Conservation (phyloP, 2,113 vertebrate species). For the Sturnira hondurensis region DNA sequence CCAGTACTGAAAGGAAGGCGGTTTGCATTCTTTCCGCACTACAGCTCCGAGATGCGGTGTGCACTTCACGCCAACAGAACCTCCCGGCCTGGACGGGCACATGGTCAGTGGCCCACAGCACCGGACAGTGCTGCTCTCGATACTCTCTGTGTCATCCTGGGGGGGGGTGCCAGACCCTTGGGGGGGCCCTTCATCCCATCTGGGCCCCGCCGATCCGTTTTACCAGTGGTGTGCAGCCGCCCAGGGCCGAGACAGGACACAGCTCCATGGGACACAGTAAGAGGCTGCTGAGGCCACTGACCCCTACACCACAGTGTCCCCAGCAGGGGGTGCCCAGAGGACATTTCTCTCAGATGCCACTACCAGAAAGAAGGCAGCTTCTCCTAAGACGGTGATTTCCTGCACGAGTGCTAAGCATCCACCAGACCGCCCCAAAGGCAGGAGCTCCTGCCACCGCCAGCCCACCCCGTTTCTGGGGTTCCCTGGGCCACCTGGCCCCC, state of each 20-base stretch:
- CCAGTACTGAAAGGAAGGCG: accelerated
- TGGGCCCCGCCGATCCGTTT: too few species aligned
- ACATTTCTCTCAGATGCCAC: not conserved
- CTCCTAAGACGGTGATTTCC: not conserved
- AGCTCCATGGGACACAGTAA: not conserved
- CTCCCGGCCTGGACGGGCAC: not conserved
- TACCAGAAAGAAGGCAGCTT: not conserved
- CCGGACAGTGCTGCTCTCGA: accelerated
- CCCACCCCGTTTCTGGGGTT: not conserved
- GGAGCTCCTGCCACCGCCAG: not conserved
- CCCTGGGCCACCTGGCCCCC: not conserved
- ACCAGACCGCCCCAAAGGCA: not conserved
- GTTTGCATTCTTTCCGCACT: not conserved
- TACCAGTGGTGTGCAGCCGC: not conserved
- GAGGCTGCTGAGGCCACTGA: accelerated
- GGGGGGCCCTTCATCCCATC: accelerated
- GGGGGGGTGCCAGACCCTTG: not conserved
- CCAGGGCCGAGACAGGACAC: accelerated
- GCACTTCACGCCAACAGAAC: accelerated
- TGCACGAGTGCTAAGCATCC: accelerated
- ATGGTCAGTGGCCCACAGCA: accelerated
- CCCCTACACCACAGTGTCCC: not conserved
- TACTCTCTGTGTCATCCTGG: accelerated
- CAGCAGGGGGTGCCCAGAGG: accelerated
- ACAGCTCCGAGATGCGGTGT: not conserved